Percentiles rank a stretch among this genome's conserved stretches.
These are phyloP conservation scores for Stichodactyla mertensii DNA, from an alignment of 64 coral and sea anemone genomes.

Conservation along the genomic window DNA sequence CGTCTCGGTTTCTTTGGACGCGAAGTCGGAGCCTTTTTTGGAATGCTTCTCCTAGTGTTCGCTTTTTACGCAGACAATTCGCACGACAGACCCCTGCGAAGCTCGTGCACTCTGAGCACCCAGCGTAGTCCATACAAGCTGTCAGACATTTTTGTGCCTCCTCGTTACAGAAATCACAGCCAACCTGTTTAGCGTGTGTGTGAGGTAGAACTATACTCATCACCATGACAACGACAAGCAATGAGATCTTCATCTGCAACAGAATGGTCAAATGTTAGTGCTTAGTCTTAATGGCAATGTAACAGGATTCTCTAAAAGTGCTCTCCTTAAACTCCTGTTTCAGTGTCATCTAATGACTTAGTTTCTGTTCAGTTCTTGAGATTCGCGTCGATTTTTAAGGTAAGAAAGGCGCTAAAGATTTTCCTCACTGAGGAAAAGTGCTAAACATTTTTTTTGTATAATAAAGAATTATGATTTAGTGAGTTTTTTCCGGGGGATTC, in stretches of 20 bases:
- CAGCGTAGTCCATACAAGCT: neutral
- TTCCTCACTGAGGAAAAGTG: too few species aligned
- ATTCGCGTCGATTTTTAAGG: too few species aligned
- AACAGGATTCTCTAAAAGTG: too few species aligned
- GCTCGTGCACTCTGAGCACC: neutral
- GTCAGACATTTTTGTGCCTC: neutral
- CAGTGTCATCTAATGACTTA: too few species aligned
- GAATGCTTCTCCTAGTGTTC: neutral
- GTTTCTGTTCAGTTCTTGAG: too few species aligned
- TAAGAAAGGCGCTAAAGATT: too few species aligned
- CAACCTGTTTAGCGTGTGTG: neutral
- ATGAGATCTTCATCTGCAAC: neutral
- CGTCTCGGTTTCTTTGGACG: neutral
- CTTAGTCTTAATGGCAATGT: too few species aligned
- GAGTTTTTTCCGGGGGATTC: too few species aligned
- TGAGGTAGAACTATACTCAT: neutral
- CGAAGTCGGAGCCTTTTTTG: neutral
- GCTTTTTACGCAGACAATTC: neutral
- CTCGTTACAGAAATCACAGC: constrained; percentile 1
- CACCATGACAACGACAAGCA: neutral
- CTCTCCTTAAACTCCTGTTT: too few species aligned
- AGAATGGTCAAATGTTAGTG: neutral
- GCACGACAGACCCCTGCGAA: neutral
- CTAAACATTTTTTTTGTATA: too few species aligned
- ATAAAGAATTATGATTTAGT: too few species aligned